Evolutionary conservation across 1,140 invertebrate genomes (phyloP), one percentile per base, ranked within the genome.

Genomic region (Hesperophylax magnus): DNA sequence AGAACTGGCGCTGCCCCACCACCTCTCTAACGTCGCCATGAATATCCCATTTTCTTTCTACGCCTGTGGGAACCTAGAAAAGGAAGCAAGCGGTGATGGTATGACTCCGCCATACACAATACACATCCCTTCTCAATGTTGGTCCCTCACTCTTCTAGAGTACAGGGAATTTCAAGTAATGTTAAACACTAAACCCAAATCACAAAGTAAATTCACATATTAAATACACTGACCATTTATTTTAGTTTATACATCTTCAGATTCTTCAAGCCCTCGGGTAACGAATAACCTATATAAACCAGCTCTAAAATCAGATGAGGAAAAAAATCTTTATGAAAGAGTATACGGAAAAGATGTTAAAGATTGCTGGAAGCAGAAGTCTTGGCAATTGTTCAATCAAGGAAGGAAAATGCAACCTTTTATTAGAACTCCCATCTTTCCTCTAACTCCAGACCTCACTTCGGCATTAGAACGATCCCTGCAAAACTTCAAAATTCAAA

Each of bases 401-500:
- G 27, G 3, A 18, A 27, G 31, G 14, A 76, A 56, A 47, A 22
- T 20, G 11, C 14, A 67, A 52, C 8, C 56, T 3, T 47, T 53
- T 2, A 78, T 53, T 18, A 22, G 20, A 72, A 52, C 54, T 14
- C 78, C 78, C 17, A 60, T 79, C 22, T 79, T 79, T 58, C 54
- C 67, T 15, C 52, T 72, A 4, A 79, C 63, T 22, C 78, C 78
- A 18, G 67, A 72, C 15, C 69, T 79, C 0, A 79, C 39, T 9
- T 24, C 54, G 22, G 63, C 54, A 0, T 61, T 79, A 17, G 78
- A 72, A 22, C 72, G 53, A 20, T 53, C 78, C 8, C 65, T 79
- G 31, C 65, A 72, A 74, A 79, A 72, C 22, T 79, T 79, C 67
- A 79, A 79, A 52, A 72, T 58, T 17, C 65, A 79, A 11, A 79